A percentile compares a stretch with the other conserved stretches of the same genome.
Conservation (phyloP, 2,888 invertebrate genomes). For the Limnephilus rhombicus region DNA sequence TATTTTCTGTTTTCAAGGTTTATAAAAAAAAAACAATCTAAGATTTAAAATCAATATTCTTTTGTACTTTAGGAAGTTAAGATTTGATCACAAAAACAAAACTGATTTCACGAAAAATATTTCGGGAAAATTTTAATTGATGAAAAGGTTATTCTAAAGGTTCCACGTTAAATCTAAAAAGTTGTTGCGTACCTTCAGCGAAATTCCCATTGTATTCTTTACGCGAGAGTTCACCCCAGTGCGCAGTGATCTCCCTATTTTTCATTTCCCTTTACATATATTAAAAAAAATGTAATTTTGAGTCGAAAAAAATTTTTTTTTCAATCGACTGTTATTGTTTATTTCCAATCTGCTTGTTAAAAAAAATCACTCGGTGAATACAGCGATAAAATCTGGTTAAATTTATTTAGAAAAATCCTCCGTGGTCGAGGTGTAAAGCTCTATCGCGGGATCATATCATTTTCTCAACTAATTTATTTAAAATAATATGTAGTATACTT, state of each 20-base stretch:
- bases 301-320: neutral
- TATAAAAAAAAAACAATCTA: neutral
- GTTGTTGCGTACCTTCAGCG: constrained; percentile 33
- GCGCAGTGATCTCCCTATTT: neutral
- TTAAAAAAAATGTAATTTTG: neutral
- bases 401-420: too few species aligned
- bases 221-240: constrained; percentile 34
- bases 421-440: too few species aligned
- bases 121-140: neutral
- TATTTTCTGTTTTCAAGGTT: too few species aligned
- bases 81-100: neutral
- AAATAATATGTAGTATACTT: too few species aligned
- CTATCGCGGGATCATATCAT: too few species aligned
- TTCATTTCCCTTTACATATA: neutral
- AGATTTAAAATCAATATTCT: neutral
- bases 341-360: too few species aligned
- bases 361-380: too few species aligned
- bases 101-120: neutral
- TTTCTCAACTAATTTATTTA: too few species aligned
- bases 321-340: neutral
- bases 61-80: neutral
- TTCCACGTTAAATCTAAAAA: constrained; percentile 49
- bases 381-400: too few species aligned
- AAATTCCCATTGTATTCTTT: constrained; percentile 43
- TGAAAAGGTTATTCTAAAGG: neutral